These are phyloP conservation scores for Paramisgurnus dabryanus DNA, from an alignment of 2,113 vertebrate genomes.

Conservation along the genomic window DNA sequence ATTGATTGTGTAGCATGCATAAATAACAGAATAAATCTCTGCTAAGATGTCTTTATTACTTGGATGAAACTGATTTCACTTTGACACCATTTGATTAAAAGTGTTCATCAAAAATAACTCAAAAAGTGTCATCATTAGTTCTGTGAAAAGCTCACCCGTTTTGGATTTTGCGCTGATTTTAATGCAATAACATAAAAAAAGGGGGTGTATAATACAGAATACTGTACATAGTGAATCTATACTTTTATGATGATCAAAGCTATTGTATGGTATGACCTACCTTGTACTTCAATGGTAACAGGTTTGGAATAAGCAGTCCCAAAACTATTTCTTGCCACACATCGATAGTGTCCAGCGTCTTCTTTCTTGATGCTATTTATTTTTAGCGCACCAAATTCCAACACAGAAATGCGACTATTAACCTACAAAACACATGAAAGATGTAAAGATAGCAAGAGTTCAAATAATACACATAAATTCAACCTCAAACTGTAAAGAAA, in stretches of 20 bases:
- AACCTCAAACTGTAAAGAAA: neutral
- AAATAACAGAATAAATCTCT: too few relatives aligned
- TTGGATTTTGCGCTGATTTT: too few relatives aligned
- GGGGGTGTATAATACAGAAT: too few relatives aligned
- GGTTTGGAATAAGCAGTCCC: constrained; percentile 89
- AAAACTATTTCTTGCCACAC: constrained; percentile 94
- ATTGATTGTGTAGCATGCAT: too few relatives aligned
- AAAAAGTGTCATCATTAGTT: too few relatives aligned
- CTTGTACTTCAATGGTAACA: constrained; percentile 88
- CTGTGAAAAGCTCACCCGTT: too few relatives aligned
- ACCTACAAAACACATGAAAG: constrained; percentile 69
- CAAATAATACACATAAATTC: neutral
- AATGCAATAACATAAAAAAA: too few relatives aligned
- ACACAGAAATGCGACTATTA: constrained; percentile 83
- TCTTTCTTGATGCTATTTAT: constrained; percentile 92
- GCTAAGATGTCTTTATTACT: too few relatives aligned
- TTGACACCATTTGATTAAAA: too few relatives aligned
- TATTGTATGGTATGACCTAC: constrained; percentile 65
- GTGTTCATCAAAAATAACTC: too few relatives aligned
- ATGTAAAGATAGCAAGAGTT: neutral
- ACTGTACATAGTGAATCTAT: neutral
- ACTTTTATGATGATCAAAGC: neutral
- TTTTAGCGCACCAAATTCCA: constrained; percentile 91
- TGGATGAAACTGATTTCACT: too few relatives aligned
- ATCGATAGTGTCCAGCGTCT: constrained; percentile 93